A percentile compares a stretch with the other conserved stretches of the same genome.
Evolutionary conservation across 2,113 vertebrate species (phyloP).

Genomic region (Propithecus coquereli): DNA sequence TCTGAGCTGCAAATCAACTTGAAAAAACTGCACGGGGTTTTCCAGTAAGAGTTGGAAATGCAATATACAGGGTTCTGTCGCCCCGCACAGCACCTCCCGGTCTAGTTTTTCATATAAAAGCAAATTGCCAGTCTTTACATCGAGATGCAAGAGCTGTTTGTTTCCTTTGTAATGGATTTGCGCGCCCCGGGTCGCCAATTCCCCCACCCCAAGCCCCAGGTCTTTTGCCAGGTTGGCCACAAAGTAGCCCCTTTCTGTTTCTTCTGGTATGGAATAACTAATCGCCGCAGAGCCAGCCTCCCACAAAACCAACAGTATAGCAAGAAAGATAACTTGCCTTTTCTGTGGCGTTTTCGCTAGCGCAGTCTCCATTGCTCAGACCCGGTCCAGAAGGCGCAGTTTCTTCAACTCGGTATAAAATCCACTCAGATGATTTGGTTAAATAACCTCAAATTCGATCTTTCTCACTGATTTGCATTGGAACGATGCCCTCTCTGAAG

Average conservation of each 20-base stretch:
- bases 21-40: slow-evolving; percentile 86
- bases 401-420: neutral
- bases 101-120: slow-evolving; percentile 79
- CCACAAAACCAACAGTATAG: slow-evolving; percentile 45
- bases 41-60: slow-evolving; percentile 84
- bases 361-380: slow-evolving; percentile 52
- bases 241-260: slow-evolving; percentile 82
- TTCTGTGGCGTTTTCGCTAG: neutral
- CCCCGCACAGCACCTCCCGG: slow-evolving; percentile 59
- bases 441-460: neutral
- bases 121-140: slow-evolving; percentile 77
- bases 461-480: neutral
- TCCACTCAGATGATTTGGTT: neutral
- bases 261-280: slow-evolving; percentile 84
- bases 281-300: slow-evolving; percentile 55
- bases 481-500: neutral
- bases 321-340: slow-evolving; percentile 67
- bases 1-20: slow-evolving; percentile 83
- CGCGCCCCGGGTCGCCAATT: slow-evolving; percentile 73
- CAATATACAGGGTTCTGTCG: slow-evolving; percentile 79
- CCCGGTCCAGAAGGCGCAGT: neutral
- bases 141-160: slow-evolving; percentile 84
- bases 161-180: slow-evolving; percentile 80
- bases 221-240: slow-evolving; percentile 77
- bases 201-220: slow-evolving; percentile 53